Base-by-base conservation (phyloP, 2,113 vertebrate species). In the Protomyctophum bolini region DNA sequence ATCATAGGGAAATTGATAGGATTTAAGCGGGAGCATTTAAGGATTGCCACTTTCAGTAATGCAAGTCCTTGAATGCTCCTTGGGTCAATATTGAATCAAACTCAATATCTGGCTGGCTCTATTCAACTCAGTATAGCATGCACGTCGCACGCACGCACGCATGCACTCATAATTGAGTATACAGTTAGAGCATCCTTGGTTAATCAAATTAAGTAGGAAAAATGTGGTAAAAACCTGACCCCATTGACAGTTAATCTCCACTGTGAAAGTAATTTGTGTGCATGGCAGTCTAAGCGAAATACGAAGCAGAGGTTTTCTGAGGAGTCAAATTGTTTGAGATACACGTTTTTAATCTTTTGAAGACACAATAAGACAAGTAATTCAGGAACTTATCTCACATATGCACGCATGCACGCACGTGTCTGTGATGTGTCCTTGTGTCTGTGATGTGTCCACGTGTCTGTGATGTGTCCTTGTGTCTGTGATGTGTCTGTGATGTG, bases 71-170 rank as follows among this genome's bases (percentile, higher is more conserved):
- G 33, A 41, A 41, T 41, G 33, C 33, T 41, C 33, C 33, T 69
- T n/a, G 61, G 6, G 28, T 56, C 68, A 62, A 69, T 63, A 55
- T 12, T 68, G 51, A 62, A 21, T 76, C 55, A 57, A 6, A 57
- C 6, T 21, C 11, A 1, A 57, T 52, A 51, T 57, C 50, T 41
- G 54, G 50, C 15, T 47, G 54, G 45, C 58, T 68, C 49, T 49
- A 6, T 79, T 47, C 63, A 63, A 64, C 15, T n/a, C 45, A 58
- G 48, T 28, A 45, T 48, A 56, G 71, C 2, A 50, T 52, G 62
- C 6, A 60, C 12, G 12, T 52, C n/a, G n/a, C n/a, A n/a, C n/a
- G n/a, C 50, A 8, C 50, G 6, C 50, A 21, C 14, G 9, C 15
- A n/a, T 15, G 15, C 54, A 56, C 54, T 14, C 54, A 56, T 12